These are phyloP conservation scores for Trypoxylon attenuatum DNA, from an alignment of 2,888 invertebrate species.

Conservation along the genomic window DNA sequence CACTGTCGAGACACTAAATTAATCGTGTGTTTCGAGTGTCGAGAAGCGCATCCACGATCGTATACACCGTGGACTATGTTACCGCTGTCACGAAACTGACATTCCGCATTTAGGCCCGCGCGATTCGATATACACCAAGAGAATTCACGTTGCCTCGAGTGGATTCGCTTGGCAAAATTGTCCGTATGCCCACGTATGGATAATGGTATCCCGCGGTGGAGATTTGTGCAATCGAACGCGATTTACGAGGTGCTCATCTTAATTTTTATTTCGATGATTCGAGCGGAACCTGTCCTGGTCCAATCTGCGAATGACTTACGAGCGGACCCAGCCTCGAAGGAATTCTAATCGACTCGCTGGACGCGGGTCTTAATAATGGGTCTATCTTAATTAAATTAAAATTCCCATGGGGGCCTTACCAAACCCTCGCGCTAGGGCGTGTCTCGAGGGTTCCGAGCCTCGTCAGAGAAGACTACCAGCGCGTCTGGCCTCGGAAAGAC, in stretches of 20 bases:
- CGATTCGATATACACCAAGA: no score
- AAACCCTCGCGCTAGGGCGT: slow-evolving; percentile 51
- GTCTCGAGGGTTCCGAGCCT: slow-evolving; percentile 35
- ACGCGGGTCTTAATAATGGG: slow-evolving; percentile 62
- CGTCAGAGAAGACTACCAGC: slow-evolving; percentile 7
- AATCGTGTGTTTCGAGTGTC: slow-evolving; percentile 35
- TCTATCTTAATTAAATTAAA: slow-evolving; percentile 72
- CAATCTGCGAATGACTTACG: slow-evolving; percentile 33
- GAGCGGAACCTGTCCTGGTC: background rate
- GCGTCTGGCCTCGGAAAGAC: background rate
- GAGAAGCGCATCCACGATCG: slow-evolving; percentile 28
- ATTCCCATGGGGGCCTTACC: slow-evolving; percentile 59
- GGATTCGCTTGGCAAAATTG: background rate
- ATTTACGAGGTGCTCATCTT: slow-evolving; percentile 1
- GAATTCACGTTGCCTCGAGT: background rate
- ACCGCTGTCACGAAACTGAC: slow-evolving; percentile 31
- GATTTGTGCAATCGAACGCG: background rate
- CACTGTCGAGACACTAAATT: slow-evolving; percentile 34
- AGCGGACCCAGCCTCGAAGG: slow-evolving; percentile 26
- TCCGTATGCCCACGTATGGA: background rate
- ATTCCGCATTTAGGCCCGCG: slow-evolving; percentile 16
- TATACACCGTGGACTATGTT: slow-evolving; percentile 29
- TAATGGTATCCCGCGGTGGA: background rate
- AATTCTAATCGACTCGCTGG: slow-evolving; percentile 51
- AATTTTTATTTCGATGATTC: background rate